Evolutionary conservation across 2,113 vertebrate genomes (phyloP).

Genomic region (Tretioscincus oriximinensis): DNA sequence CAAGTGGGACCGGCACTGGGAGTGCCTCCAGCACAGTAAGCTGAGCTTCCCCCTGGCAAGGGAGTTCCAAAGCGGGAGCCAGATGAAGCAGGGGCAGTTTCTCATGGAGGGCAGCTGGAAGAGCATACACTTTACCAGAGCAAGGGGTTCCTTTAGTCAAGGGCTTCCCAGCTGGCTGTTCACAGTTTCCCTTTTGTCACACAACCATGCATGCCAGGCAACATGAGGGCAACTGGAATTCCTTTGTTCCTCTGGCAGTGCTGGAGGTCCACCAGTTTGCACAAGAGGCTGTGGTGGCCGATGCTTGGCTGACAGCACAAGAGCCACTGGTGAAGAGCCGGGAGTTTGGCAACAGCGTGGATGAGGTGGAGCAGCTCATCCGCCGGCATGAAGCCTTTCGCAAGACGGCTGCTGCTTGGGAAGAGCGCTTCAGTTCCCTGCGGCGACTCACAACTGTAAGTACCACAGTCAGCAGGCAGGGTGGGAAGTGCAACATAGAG

Average conservation of each 20-base stretch:
- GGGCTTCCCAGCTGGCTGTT: too few relatives aligned
- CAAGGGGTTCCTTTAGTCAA: neutral
- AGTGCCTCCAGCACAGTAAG: slow-evolving; percentile 91
- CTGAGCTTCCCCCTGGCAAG: neutral
- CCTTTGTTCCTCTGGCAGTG: slow-evolving; percentile 68
- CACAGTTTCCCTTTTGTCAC: too few relatives aligned
- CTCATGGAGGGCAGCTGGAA: too few relatives aligned
- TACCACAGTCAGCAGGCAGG: slow-evolving; percentile 63
- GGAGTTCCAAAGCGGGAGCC: neutral
- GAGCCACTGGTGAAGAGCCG: slow-evolving; percentile 88
- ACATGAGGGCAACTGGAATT: too few relatives aligned
- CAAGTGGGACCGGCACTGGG: slow-evolving; percentile 95
- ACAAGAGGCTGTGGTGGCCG: slow-evolving; percentile 92
- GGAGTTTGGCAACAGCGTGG: slow-evolving; percentile 89
- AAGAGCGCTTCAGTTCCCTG: slow-evolving; percentile 92
- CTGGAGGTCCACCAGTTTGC: slow-evolving; percentile 95
- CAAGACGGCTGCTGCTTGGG: slow-evolving; percentile 90
- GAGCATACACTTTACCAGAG: too few relatives aligned
- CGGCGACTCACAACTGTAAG: slow-evolving; percentile 80
- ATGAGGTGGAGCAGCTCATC: slow-evolving; percentile 95
- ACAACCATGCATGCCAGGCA: too few relatives aligned
- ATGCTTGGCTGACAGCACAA: slow-evolving; percentile 92
- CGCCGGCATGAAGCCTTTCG: slow-evolving; percentile 92
- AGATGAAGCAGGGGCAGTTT: neutral
- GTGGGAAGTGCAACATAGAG: too few relatives aligned